Base-by-base conservation (phyloP, 2,113 vertebrate species). In the Cepphus grylle region DNA sequence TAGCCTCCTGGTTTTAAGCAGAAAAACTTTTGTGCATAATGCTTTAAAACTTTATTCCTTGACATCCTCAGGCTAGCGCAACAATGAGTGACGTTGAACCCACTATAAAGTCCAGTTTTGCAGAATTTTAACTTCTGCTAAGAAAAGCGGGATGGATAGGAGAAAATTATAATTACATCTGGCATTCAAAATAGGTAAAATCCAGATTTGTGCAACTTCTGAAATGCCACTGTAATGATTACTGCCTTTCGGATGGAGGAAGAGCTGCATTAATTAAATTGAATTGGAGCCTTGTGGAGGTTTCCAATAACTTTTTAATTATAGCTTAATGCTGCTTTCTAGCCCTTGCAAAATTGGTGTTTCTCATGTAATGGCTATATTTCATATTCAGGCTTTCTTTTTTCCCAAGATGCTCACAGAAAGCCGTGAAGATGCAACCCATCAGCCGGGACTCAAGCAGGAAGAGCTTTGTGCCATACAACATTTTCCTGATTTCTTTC, bases 241-340 rank as follows among this genome's bases (percentile, higher is more conserved):
- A 40, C 43, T 91, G 72, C 81, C 36, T 72, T 78, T 53, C 87
- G 61, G 81, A 67, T 26, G 66, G 80, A 72, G 63, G 32, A 47
- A 84, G 86, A 85, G 81, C 74, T 95, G 50, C 61, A 95, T 88
- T 97, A 96, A 96, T 97, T 96, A 97, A 95, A 96, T 50, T 59
- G 59, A 79, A 78, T 23, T 90, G 38, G 43, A 95, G 78, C 87
- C 96, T 97, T 65, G 36, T 93, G 79, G 67, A 96, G 63, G 40
- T 86, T 81, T 84, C 81, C 82, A 95, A 59, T 88, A 95, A 97
- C 86, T 76, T 89, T 94, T 92, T 72, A 97, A 96, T 97, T 95
- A 96, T 40, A 96, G 76, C 70, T 81, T 94, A 85, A 92, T 80
- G 79, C 69, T 83, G 95, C 62, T 96, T 92, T 36, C 86, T 14